Conservation (phyloP, 2,888 invertebrate genomes). For the Cheilosia pagana region DNA sequence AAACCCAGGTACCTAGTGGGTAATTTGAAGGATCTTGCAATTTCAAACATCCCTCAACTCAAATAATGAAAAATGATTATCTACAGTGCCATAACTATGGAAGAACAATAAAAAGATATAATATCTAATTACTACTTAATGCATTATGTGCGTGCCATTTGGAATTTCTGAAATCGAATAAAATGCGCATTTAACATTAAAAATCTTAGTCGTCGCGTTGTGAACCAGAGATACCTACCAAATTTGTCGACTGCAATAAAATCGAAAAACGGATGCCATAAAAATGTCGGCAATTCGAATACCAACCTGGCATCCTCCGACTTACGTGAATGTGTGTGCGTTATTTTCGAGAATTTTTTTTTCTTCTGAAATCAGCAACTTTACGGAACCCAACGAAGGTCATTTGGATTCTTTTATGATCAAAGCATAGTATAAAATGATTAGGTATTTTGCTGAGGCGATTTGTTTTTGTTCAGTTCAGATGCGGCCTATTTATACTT, state of each 20-base stretch:
- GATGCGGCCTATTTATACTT: slow-evolving; percentile 36
- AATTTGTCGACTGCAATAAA: slow-evolving; percentile 56
- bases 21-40: no score
- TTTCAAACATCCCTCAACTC: background rate
- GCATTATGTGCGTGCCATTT: slow-evolving; percentile 30
- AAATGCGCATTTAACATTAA: slow-evolving; percentile 31
- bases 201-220: slow-evolving; percentile 40
- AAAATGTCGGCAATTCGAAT: slow-evolving; percentile 20
- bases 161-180: slow-evolving; percentile 25
- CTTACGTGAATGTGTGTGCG: background rate
- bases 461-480: slow-evolving; percentile 13
- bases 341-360: background rate
- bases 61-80: background rate
- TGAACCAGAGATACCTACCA: slow-evolving; percentile 34
- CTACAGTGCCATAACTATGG: slow-evolving; percentile 2
- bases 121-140: slow-evolving; percentile 39
- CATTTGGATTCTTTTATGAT: slow-evolving; percentile 44
- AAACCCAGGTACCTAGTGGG: no score
- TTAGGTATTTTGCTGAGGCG: background rate
- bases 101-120: slow-evolving; percentile 36
- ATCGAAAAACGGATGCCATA: slow-evolving; percentile 48
- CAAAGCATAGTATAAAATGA: slow-evolving; percentile 33
- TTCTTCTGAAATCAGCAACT: slow-evolving; percentile 39
- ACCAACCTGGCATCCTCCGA: slow-evolving; percentile 15
- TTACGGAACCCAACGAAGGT: slow-evolving; percentile 26